These are phyloP conservation scores for Vespertilio murinus DNA, from an alignment of 2,797 vertebrate species.

Conservation along the genomic window DNA sequence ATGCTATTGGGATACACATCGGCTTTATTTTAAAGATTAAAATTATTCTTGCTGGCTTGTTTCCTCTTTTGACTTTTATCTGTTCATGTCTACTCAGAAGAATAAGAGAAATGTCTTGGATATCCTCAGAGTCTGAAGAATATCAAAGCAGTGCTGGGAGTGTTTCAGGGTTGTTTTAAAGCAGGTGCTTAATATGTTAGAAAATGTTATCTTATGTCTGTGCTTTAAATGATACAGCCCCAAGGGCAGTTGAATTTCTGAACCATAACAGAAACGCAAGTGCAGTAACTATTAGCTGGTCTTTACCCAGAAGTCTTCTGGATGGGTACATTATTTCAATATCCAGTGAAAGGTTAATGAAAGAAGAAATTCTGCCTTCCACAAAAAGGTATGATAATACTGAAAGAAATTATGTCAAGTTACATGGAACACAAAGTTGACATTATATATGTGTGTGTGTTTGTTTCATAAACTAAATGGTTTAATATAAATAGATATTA, in stretches of 20 bases:
- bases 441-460: background rate
- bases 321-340: conserved; percentile 87
- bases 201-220: conserved; percentile 1
- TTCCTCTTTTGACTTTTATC: background rate
- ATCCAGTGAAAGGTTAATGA: conserved; percentile 82
- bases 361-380: conserved; percentile 81
- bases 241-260: conserved; percentile 83
- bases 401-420: background rate
- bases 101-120: background rate
- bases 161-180: conserved; percentile 9
- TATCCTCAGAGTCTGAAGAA: background rate
- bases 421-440: background rate
- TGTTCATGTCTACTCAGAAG: background rate
- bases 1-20: background rate
- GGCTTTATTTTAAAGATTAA: conserved; percentile 24
- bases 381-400: conserved; percentile 82
- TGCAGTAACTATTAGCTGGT: conserved; percentile 87
- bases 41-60: background rate
- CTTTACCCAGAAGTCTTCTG: conserved; percentile 75
- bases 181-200: background rate
- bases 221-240: conserved; percentile 81
- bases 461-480: background rate
- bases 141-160: background rate
- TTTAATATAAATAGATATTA: background rate
- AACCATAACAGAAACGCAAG: conserved; percentile 86